phyloP scores from a whole-genome alignment of 2,888 invertebrate species.

The Folsomia manolachei region DNA sequence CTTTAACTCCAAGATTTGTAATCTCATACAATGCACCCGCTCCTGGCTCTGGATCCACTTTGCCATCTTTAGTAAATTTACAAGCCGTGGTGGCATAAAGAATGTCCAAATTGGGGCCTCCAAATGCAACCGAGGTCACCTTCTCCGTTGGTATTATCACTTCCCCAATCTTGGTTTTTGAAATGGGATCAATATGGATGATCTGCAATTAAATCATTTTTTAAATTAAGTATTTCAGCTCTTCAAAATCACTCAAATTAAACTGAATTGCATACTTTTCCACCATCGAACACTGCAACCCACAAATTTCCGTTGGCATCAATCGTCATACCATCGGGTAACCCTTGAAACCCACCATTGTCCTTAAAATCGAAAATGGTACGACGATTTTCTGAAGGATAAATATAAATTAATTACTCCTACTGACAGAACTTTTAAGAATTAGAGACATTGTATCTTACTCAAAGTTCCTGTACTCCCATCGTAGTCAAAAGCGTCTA shows the following conservation, averaged over 20 bases:
- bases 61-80: background rate
- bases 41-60: slow-evolving; percentile 14
- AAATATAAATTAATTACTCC: slow-evolving; percentile 1
- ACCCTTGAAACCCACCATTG: slow-evolving; percentile 49
- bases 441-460: slow-evolving; percentile 52
- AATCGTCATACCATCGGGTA: slow-evolving; percentile 57
- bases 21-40: slow-evolving; percentile 28
- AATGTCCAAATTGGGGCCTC: slow-evolving; percentile 63
- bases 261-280: too few relatives aligned
- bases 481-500: slow-evolving; percentile 70
- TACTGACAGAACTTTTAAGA: background rate
- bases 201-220: slow-evolving; percentile 57
- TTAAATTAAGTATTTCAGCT: too few relatives aligned
- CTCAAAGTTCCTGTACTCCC: slow-evolving; percentile 60
- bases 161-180: slow-evolving; percentile 60
- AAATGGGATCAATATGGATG: slow-evolving; percentile 61
- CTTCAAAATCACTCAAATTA: too few relatives aligned
- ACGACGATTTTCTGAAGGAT: slow-evolving; percentile 53
- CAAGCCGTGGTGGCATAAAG: slow-evolving; percentile 62
- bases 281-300: slow-evolving; percentile 59
- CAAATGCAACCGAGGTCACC: slow-evolving; percentile 68
- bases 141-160: slow-evolving; percentile 62
- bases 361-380: slow-evolving; percentile 50
- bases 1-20: slow-evolving; percentile 22
- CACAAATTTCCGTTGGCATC: slow-evolving; percentile 56